Evolutionary conservation across 2,888 invertebrate species (phyloP).

Genomic region (Microplitis deprimator): DNA sequence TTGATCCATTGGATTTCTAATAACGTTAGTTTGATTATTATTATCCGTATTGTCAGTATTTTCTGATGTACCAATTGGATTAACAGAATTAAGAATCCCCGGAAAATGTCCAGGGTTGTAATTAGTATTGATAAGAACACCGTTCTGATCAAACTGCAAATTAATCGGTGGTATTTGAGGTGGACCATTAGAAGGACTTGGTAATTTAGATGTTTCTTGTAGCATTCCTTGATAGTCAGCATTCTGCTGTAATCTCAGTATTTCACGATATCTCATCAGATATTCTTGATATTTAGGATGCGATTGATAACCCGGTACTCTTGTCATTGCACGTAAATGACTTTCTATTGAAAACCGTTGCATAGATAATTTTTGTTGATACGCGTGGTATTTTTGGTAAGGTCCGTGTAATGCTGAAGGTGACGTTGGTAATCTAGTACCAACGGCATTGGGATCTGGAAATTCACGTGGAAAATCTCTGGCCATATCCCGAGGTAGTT

Average conservation of each 20-base stretch:
- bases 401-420: constrained; percentile 53
- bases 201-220: constrained; percentile 57
- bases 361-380: constrained; percentile 62
- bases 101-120: constrained; percentile 58
- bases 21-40: constrained; percentile 15
- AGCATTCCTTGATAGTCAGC: constrained; percentile 61
- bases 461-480: constrained; percentile 58
- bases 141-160: constrained; percentile 68
- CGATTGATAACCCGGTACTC: constrained; percentile 64
- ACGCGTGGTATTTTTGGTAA: constrained; percentile 64
- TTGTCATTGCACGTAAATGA: constrained; percentile 61
- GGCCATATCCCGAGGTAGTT: constrained; percentile 55
- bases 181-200: constrained; percentile 41
- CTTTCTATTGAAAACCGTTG: constrained; percentile 64
- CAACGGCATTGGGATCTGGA: constrained; percentile 48
- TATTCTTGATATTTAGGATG: constrained; percentile 68
- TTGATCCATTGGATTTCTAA: constrained; percentile 1
- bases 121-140: constrained; percentile 65
- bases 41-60: constrained; percentile 24
- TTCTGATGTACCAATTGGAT: constrained; percentile 27
- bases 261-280: constrained; percentile 61
- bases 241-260: constrained; percentile 63
- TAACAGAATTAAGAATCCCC: constrained; percentile 42
- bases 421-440: constrained; percentile 49
- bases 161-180: constrained; percentile 62